Evolutionary conservation across 2,797 vertebrate genomes (phyloP).

Genomic region (Tangara arthus): DNA sequence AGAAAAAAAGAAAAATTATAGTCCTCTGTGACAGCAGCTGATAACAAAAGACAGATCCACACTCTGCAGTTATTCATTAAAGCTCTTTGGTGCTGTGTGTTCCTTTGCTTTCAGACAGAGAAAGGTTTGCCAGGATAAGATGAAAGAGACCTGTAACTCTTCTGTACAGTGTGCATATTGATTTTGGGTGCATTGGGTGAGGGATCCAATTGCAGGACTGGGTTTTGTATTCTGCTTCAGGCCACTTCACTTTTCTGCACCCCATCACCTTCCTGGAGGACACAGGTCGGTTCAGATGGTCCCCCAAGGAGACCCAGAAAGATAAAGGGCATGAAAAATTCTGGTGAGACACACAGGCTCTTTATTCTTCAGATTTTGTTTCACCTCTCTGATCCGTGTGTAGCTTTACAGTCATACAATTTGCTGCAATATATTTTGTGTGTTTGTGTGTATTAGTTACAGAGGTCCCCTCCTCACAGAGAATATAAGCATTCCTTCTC

Average conservation of each 20-base stretch:
- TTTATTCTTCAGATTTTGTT: neutral
- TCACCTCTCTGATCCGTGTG: neutral
- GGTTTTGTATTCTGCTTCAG: neutral
- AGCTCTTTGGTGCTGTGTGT: neutral
- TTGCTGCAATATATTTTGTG: neutral
- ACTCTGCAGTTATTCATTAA: neutral
- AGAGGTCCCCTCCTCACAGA: neutral
- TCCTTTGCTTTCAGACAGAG: neutral
- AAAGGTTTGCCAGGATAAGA: neutral
- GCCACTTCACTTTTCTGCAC: neutral
- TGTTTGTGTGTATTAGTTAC: neutral
- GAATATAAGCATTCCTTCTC: neutral
- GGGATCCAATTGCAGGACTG: neutral
- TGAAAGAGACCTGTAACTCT: neutral
- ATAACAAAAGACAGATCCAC: constrained; percentile 36
- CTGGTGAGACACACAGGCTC: neutral
- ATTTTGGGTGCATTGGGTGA: neutral
- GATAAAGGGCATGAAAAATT: neutral
- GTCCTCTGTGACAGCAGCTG: neutral
- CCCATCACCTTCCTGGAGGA: neutral
- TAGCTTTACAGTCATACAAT: neutral
- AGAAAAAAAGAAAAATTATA: neutral
- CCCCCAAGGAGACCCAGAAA: neutral
- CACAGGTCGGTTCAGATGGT: neutral
- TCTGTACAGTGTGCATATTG: neutral